phyloP scores from a whole-genome alignment of 2,113 vertebrate genomes.

The Tyto alba region DNA sequence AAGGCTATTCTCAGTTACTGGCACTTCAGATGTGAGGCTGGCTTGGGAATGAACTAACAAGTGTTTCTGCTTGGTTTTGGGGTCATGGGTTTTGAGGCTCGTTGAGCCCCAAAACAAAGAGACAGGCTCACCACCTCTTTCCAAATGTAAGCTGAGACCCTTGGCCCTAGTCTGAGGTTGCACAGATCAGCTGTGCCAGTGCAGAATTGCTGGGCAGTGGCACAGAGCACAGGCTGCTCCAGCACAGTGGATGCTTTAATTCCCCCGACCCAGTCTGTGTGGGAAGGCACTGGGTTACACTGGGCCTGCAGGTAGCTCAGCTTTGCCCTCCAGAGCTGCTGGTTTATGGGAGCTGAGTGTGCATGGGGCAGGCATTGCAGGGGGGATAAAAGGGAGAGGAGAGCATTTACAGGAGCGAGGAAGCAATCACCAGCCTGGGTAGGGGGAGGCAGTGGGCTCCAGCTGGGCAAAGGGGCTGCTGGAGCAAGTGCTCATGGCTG shows the following conservation, averaged over 20 bases:
- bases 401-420: not conserved
- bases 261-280: not conserved
- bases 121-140: not conserved
- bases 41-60: fast-evolving
- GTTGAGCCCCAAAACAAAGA: not conserved
- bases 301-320: not conserved
- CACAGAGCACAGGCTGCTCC: not conserved
- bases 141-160: not conserved
- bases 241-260: not conserved
- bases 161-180: fast-evolving
- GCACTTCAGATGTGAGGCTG: not conserved
- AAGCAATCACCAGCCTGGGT: not conserved
- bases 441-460: not conserved
- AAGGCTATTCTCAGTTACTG: not conserved
- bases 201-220: not conserved
- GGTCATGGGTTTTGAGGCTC: not conserved
- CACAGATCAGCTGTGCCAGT: too few relatives aligned
- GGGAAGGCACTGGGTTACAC: not conserved
- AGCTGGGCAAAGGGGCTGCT: not conserved
- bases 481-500: not conserved
- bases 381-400: not conserved
- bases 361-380: fast-evolving
- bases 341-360: not conserved
- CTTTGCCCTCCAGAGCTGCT: not conserved
- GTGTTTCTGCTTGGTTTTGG: not conserved